phyloP scores from a whole-genome alignment of 1,140 invertebrate genomes.

The Aphis craccivora region DNA sequence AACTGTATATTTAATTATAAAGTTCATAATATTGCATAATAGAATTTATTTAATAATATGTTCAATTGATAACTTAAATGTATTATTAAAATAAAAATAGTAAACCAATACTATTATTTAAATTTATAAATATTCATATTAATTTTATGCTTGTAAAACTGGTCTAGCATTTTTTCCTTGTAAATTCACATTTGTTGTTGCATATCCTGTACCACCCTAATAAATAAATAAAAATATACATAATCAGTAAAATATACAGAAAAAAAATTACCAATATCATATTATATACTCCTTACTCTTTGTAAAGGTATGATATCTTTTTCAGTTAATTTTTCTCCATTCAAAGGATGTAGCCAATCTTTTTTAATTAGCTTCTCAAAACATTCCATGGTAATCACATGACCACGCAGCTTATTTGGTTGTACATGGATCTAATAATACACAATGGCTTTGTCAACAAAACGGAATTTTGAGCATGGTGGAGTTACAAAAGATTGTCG shows the following conservation, averaged over 20 bases:
- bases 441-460: background rate
- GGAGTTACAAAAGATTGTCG: background rate
- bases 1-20: background rate
- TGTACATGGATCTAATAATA: background rate
- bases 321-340: conserved; percentile 85
- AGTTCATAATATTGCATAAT: background rate
- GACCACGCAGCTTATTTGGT: conserved; percentile 69
- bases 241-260: background rate
- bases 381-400: conserved; percentile 96
- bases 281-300: conserved; percentile 66
- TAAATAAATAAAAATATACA: conserved; percentile 63
- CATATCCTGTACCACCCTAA: conserved; percentile 91
- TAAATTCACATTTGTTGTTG: conserved; percentile 83
- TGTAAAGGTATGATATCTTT: conserved; percentile 93
- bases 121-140: background rate
- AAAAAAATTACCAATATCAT: background rate
- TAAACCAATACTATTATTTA: background rate
- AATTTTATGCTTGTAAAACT: conserved; percentile 79
- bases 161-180: conserved; percentile 86
- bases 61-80: background rate
- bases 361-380: conserved; percentile 96
- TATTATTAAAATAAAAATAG: background rate
- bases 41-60: background rate
- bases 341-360: conserved; percentile 96
- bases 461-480: background rate